Evolutionary conservation across 2,888 invertebrate species (phyloP).

Genomic region (Cryptosula pallasiana): DNA sequence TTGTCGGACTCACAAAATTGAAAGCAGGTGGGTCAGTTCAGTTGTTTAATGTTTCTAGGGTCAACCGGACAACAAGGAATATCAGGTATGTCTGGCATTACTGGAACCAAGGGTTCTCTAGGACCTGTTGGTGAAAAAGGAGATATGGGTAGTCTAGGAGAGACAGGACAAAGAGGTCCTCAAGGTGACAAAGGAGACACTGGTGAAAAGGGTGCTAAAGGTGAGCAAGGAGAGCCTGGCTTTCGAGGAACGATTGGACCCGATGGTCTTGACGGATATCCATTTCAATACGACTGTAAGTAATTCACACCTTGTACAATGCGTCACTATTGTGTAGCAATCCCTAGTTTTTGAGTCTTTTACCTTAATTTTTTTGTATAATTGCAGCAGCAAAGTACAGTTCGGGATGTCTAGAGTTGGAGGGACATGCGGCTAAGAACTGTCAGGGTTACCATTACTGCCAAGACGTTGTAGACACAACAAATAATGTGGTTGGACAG

Average conservation of each 20-base stretch:
- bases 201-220: not conserved
- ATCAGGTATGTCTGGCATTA: not conserved
- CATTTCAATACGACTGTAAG: constrained; percentile 5
- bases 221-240: not conserved
- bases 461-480: not conserved
- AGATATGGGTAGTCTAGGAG: not conserved
- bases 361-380: not conserved
- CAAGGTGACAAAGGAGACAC: not conserved
- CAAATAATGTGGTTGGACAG: not conserved
- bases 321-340: not conserved
- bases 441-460: not conserved
- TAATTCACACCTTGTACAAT: not conserved
- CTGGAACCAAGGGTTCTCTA: not conserved
- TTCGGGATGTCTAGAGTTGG: not conserved
- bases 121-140: not conserved
- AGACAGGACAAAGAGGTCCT: not conserved
- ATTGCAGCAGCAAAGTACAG: not conserved
- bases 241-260: not conserved
- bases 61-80: not conserved
- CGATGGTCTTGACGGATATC: not conserved
- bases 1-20: too few species aligned
- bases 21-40: too few species aligned
- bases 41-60: not conserved
- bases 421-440: not conserved
- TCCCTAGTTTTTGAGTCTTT: not conserved